These are phyloP conservation scores for Tenthredo mesomela DNA, from an alignment of 2,888 invertebrate genomes.

Conservation along the genomic window DNA sequence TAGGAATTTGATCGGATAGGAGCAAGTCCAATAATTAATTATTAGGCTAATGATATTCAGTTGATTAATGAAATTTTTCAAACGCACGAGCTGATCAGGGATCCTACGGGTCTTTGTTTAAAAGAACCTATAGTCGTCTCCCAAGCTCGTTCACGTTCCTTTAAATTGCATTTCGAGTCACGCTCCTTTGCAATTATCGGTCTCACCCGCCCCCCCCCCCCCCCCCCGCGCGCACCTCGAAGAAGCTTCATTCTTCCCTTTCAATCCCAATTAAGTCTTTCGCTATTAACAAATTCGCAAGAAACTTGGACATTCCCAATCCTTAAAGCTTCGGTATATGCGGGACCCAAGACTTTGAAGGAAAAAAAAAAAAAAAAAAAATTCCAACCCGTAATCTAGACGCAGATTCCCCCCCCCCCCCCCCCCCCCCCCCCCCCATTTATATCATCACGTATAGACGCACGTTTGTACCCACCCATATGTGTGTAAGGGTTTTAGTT, in stretches of 20 bases:
- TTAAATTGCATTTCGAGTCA: slow-evolving; percentile 44
- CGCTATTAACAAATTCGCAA: slow-evolving; percentile 39
- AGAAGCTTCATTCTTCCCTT: not conserved
- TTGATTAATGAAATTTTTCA: slow-evolving; percentile 45
- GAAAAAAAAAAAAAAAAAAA: no score
- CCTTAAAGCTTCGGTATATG: not conserved
- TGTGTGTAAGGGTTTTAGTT: slow-evolving; percentile 41
- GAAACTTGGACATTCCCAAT: slow-evolving; percentile 41
- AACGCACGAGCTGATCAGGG: not conserved
- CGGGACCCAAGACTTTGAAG: no score
- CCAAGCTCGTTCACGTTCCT: not conserved
- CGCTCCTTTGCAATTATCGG: slow-evolving; percentile 42
- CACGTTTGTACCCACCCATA: not conserved
- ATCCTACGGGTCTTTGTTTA: slow-evolving; percentile 13
- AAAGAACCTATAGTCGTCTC: not conserved
- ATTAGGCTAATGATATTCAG: slow-evolving; percentile 17
- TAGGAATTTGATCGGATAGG: not conserved
- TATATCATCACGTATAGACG: not conserved
- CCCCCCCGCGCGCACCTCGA: not conserved
- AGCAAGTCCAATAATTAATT: slow-evolving; percentile 8
- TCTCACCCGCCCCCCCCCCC: not conserved
- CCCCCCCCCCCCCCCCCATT: no score
- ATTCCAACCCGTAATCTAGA: no score
- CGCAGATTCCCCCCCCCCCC: no score
- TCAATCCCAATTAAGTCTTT: slow-evolving; percentile 41